Base-by-base conservation (phyloP, 35 echinoderm and acorn worm species). In the Holothuria glaberrima region DNA sequence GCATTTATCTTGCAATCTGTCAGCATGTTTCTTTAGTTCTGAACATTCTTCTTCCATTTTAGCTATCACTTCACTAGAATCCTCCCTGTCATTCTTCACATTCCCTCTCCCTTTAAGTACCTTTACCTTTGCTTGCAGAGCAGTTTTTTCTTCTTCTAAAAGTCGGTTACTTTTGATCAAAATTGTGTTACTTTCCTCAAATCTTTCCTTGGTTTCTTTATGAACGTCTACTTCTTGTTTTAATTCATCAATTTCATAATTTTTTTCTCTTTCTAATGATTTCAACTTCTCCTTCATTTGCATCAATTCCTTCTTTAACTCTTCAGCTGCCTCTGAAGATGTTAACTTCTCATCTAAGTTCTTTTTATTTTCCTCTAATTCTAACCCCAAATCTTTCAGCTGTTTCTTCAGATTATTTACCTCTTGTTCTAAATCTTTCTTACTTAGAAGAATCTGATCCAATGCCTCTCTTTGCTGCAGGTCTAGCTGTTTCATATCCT, bases 401-500 rank as follows among this genome's bases (percentile, higher is more conserved):
- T 84, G 46, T 21, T 17, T 9, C 22, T 61, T 84, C 80, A 59
- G 20, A 22, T 31, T 25, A 45, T 79, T 28, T 2, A 89, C 22
- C 22, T 89, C 29, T 36, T 12, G n/a, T 74, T 74, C 50, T 18
- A 89, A 52, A 6, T 12, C 50, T 9, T 79, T 52, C 33, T 81
- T 90, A 14, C 46, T 66, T 68, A 59, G 24, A 4, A 90, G 17
- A 70, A 82, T 58, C 41, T 90, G 74, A 28, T 56, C 46, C 1
- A 80, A 38, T 58, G 83, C 93, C 59, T 88, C 45, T 48, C 82
- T 46, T 45, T 94, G 93, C 59, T 94, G 89, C 21, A 86, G 36
- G 58, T 94, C 89, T 1, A 94, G 83, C 59, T 86, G 79, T 3
- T 87, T 73, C 6, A 94, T 46, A 31, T 91, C 93, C 19, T 66